phyloP scores from a whole-genome alignment of 2,113 vertebrate genomes.

The Alectura lathami region DNA sequence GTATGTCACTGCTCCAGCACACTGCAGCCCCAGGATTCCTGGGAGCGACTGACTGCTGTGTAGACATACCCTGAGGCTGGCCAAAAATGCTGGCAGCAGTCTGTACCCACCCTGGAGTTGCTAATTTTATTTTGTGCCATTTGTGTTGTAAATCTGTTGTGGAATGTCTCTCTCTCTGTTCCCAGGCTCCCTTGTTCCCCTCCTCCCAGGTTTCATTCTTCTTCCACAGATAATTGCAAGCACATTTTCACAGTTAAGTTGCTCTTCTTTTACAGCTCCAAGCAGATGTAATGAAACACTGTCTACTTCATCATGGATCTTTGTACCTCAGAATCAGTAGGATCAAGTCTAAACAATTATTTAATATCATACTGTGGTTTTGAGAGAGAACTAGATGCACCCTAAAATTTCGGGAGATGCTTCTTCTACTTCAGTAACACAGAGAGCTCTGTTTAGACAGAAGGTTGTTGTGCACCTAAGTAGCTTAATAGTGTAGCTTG shows the following conservation, averaged over 20 bases:
- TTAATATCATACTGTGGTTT: background rate
- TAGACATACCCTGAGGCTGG: slow-evolving; percentile 41
- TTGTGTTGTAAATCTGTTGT: slow-evolving; percentile 63
- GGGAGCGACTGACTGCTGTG: slow-evolving; percentile 26
- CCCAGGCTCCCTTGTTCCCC: slow-evolving; percentile 59
- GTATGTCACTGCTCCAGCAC: background rate
- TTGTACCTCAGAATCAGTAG: background rate
- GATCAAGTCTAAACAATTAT: background rate
- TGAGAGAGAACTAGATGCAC: background rate
- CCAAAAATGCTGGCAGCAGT: slow-evolving; percentile 43
- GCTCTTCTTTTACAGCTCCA: slow-evolving; percentile 4
- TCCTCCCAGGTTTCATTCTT: slow-evolving; percentile 72
- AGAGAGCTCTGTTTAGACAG: background rate
- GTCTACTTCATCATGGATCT: background rate
- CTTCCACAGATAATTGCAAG: slow-evolving; percentile 63
- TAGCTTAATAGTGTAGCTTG: background rate
- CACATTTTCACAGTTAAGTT: slow-evolving; percentile 64
- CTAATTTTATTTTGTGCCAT: slow-evolving; percentile 70
- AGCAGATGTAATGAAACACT: background rate
- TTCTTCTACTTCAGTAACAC: background rate
- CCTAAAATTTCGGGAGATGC: background rate
- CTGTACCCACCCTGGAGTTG: slow-evolving; percentile 47
- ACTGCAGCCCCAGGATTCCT: background rate
- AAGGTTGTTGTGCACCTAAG: background rate
- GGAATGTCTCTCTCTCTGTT: slow-evolving; percentile 64